phyloP scores from a whole-genome alignment of 53 echinoderm and acorn worm genomes.

The Crossaster papposus region DNA sequence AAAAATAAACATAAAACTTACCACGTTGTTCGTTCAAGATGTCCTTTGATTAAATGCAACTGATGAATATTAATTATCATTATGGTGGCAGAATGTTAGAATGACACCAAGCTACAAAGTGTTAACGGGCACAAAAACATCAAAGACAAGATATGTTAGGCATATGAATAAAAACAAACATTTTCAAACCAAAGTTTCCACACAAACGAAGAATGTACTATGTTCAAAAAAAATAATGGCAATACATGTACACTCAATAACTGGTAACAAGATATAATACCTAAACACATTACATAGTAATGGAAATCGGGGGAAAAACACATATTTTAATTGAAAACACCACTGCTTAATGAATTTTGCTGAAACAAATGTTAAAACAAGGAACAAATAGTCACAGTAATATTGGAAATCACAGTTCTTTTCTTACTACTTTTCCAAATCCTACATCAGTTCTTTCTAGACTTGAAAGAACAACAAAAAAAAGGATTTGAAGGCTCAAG shows the following conservation, averaged over 20 bases:
- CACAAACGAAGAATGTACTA: background rate
- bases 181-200: background rate
- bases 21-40: background rate
- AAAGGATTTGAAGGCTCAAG: background rate
- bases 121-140: background rate
- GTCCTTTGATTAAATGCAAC: background rate
- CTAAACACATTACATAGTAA: background rate
- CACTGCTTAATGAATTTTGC: too few species aligned
- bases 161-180: background rate
- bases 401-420: too few species aligned
- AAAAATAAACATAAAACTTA: constrained; percentile 1
- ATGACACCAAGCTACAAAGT: background rate
- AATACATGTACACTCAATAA: background rate
- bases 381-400: background rate
- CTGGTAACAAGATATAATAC: background rate
- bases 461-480: background rate
- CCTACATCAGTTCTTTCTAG: background rate
- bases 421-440: too few species aligned
- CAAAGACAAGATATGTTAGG: background rate
- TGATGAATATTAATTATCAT: background rate
- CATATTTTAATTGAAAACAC: background rate
- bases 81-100: background rate
- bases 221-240: too few species aligned
- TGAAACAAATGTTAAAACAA: background rate
- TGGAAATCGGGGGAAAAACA: background rate